Conservation (phyloP, 2,113 vertebrate genomes). For the Hippoglossus stenolepis region DNA sequence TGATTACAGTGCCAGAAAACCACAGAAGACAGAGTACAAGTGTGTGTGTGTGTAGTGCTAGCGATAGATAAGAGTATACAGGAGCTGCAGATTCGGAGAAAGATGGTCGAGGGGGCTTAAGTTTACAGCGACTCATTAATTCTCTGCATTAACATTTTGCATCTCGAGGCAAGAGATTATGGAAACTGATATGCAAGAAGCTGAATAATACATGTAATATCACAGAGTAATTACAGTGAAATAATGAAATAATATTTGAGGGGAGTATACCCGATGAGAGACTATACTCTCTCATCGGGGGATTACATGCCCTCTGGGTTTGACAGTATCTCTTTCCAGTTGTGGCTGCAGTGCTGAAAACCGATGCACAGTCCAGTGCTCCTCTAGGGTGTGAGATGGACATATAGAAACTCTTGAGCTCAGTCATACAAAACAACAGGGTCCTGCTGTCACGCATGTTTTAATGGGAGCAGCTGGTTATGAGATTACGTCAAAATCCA, state of each 20-base stretch:
- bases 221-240: slow-evolving; percentile 45
- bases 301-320: neutral
- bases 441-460: neutral
- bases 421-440: slow-evolving; percentile 8
- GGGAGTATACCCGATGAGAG: neutral
- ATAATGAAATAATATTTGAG: slow-evolving; percentile 35
- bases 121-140: slow-evolving; percentile 50
- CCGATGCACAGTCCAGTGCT: neutral
- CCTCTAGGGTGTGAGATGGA: neutral
- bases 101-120: neutral
- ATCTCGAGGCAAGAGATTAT: slow-evolving; percentile 47
- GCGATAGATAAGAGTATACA: slow-evolving; percentile 36
- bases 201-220: slow-evolving; percentile 63
- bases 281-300: neutral
- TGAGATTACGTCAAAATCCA: neutral
- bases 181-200: slow-evolving; percentile 48
- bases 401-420: neutral
- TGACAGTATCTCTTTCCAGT: neutral
- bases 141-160: slow-evolving; percentile 60
- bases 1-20: slow-evolving; percentile 27
- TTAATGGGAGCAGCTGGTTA: neutral
- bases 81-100: slow-evolving; percentile 46
- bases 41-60: slow-evolving; percentile 19
- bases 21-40: slow-evolving; percentile 5
- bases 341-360: slow-evolving; percentile 6